Percentiles rank a stretch among this genome's conserved stretches.
These are phyloP conservation scores for Drosophila orosa DNA, from an alignment of 1,140 invertebrate genomes.

Conservation along the genomic window DNA sequence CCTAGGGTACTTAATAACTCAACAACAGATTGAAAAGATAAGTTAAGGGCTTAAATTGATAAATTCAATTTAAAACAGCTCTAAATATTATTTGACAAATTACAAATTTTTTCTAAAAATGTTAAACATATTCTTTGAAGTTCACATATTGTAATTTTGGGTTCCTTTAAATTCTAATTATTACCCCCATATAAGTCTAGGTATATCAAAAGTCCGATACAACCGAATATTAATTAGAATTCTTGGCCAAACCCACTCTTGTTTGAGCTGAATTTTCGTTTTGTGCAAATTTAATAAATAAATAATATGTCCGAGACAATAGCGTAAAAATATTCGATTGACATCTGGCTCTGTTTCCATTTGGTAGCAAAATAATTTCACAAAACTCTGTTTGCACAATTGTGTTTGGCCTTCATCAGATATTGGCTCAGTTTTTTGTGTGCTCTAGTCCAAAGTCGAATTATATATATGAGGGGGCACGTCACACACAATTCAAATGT, in stretches of 20 bases:
- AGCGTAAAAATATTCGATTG: slow-evolving; percentile 20
- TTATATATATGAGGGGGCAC: slow-evolving; percentile 15
- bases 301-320: slow-evolving; percentile 28
- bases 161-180: background rate
- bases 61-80: too few species aligned
- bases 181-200: background rate
- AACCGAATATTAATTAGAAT: slow-evolving; percentile 68
- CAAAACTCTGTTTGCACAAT: slow-evolving; percentile 56
- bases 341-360: slow-evolving; percentile 44
- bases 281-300: slow-evolving; percentile 20
- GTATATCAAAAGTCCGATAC: background rate
- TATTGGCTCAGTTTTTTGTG: slow-evolving; percentile 23
- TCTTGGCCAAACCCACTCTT: slow-evolving; percentile 19
- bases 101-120: too few species aligned
- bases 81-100: too few species aligned
- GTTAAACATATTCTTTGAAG: too few species aligned
- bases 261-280: background rate
- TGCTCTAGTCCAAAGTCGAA: slow-evolving; percentile 37
- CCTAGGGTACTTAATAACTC: too few species aligned
- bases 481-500: slow-evolving; percentile 42
- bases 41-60: too few species aligned
- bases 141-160: too few species aligned
- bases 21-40: too few species aligned
- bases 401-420: slow-evolving; percentile 40
- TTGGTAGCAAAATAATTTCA: slow-evolving; percentile 33